Evolutionary conservation across 2,888 invertebrate genomes (phyloP), one percentile per base, ranked within the genome.

Genomic region (Callyntrura sp.): DNA sequence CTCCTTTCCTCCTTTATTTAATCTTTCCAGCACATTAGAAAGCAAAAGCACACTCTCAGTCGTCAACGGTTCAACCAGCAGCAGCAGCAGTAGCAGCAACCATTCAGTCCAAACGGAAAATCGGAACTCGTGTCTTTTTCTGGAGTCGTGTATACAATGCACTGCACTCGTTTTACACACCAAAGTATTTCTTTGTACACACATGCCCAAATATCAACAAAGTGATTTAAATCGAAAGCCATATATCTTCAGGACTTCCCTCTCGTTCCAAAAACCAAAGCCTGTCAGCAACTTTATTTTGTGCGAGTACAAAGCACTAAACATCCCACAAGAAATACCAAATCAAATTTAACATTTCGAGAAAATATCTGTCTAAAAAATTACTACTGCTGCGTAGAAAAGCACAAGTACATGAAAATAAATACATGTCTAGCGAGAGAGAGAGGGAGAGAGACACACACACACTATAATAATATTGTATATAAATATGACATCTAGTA

Each of bases 201-300:
- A 79, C 79, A 86, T 86, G 79, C 79, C 78, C 86, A 78, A 79
- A 79, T 62, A 79, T 86, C 86, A 86, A 68, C 86, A 86, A 78
- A 85, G 78, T 86, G 86, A 86, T 86, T 86, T 86, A 79, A 79
- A 78, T 86, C 55, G 79, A 86, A 62, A 60, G 79, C 48, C 65
- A 86, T 86, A 68, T 79, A 79, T 86, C 86, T 86, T 86, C 86
- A 79, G 79, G 79, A 79, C 78, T 51, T 79, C 25, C 14, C 45
- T 78, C n/a, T 48, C 62, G 25, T 28, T 35, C 43, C n/a, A 57
- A 65, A 86, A 78, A 81, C 79, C 79, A 55, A 68, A 86, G 51
- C 17, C 86, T 86, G 86, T 86, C 86, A 86, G 78, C 79, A 60
- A 17, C 81, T 28, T 8, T 23, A 51, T 51, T 25, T 43, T 17